phyloP scores from a whole-genome alignment of 92 coral and sea anemone genomes.

The Zoanthus sansibaricus region DNA sequence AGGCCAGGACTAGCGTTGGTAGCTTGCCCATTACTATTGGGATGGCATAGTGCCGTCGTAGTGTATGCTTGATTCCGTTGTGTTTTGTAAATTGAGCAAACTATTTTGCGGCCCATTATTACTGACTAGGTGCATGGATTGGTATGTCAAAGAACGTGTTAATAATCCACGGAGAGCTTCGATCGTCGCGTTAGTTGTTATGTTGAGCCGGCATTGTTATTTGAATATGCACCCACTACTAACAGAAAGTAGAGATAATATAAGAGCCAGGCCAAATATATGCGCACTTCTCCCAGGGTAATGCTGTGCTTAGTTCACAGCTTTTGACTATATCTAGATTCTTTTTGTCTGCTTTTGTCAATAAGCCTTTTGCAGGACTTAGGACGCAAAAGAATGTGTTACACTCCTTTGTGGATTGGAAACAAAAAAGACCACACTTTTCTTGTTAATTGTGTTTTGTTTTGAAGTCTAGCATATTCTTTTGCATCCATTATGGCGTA shows the following conservation, averaged over 20 bases:
- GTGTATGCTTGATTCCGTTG: neutral
- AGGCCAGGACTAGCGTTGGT: neutral
- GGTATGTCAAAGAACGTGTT: neutral
- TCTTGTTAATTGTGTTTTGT: too few relatives aligned
- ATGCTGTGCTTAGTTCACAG: neutral
- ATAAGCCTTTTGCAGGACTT: too few relatives aligned
- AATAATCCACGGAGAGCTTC: neutral
- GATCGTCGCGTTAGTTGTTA: neutral
- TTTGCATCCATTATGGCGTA: too few relatives aligned
- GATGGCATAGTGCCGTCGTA: neutral
- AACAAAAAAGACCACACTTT: too few relatives aligned
- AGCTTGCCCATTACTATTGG: neutral
- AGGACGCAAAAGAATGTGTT: too few relatives aligned
- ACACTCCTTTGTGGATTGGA: too few relatives aligned
- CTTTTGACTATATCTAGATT: neutral
- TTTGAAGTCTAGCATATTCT: neutral
- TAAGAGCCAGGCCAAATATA: neutral
- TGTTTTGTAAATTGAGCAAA: neutral
- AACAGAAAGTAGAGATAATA: too few relatives aligned
- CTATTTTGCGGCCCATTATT: neutral
- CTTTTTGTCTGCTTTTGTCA: too few relatives aligned
- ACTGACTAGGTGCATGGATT: neutral
- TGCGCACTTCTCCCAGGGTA: neutral
- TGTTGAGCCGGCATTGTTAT: neutral
- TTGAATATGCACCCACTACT: neutral